phyloP scores from a whole-genome alignment of 2,888 invertebrate species.

The Ormyrus pomaceus region DNA sequence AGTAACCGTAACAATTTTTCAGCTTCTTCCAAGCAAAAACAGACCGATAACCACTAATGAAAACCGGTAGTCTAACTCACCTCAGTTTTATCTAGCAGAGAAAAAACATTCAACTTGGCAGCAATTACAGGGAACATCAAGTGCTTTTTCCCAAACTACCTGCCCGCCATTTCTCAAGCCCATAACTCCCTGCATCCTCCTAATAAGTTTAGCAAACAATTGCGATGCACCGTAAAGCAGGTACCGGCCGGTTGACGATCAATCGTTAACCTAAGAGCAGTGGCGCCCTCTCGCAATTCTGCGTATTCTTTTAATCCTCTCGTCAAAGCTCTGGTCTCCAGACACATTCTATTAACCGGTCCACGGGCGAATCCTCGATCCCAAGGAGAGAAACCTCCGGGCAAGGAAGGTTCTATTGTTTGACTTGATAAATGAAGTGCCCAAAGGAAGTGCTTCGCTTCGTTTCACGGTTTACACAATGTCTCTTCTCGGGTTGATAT shows the following conservation, averaged over 20 bases:
- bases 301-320: neutral
- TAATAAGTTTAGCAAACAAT: slow-evolving; percentile 27
- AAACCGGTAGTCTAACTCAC: too few relatives aligned
- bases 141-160: too few relatives aligned
- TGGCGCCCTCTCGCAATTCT: neutral
- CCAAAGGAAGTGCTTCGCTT: slow-evolving; percentile 14
- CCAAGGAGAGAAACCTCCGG: neutral
- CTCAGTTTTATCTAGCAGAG: too few relatives aligned
- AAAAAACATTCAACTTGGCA: too few relatives aligned
- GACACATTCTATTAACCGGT: slow-evolving; percentile 25
- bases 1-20: too few relatives aligned
- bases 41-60: too few relatives aligned
- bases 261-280: slow-evolving; percentile 6
- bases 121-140: too few relatives aligned
- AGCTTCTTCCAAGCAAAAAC: too few relatives aligned
- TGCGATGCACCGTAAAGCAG: neutral
- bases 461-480: too few relatives aligned
- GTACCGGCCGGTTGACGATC: slow-evolving; percentile 5
- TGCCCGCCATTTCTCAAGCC: too few relatives aligned
- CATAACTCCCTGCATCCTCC: neutral
- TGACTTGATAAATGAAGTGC: slow-evolving; percentile 72
- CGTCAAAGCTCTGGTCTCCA: neutral
- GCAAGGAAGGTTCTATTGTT: slow-evolving; percentile 65
- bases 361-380: neutral
- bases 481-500: too few relatives aligned